These are phyloP conservation scores for Epistrophe eligans DNA, from an alignment of 2,888 invertebrate species.

Conservation along the genomic window DNA sequence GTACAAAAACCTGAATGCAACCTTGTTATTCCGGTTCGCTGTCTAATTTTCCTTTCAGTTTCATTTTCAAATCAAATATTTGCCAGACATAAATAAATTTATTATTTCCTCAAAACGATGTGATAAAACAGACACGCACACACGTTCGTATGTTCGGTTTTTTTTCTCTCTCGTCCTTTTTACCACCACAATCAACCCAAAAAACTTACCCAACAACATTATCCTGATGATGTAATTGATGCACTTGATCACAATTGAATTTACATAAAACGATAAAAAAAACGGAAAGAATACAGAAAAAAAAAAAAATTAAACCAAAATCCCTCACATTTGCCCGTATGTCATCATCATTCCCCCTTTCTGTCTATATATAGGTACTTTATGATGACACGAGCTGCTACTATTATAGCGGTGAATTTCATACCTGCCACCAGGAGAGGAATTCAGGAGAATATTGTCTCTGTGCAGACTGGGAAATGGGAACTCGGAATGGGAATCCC, in stretches of 20 bases:
- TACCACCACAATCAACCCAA: constrained; percentile 43
- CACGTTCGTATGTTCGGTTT: background rate
- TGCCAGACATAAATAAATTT: constrained; percentile 48
- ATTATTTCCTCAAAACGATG: constrained; percentile 45
- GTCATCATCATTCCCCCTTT: constrained; percentile 60
- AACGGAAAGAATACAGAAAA: constrained; percentile 20
- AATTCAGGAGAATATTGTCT: constrained; percentile 70
- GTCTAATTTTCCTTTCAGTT: constrained; percentile 44
- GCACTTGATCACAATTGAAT: constrained; percentile 76
- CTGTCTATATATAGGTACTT: background rate
- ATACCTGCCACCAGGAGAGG: constrained; percentile 71
- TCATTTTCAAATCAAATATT: constrained; percentile 62
- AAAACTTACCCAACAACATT: constrained; percentile 70
- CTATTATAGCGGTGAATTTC: constrained; percentile 52
- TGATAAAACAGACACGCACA: background rate
- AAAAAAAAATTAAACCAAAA: constrained; percentile 16
- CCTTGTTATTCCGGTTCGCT: constrained; percentile 52
- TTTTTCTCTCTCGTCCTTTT: constrained; percentile 3
- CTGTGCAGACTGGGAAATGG: background rate
- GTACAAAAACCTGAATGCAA: constrained; percentile 6
- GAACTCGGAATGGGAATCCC: constrained; percentile 3
- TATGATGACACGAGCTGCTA: constrained; percentile 60
- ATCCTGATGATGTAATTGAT: constrained; percentile 75
- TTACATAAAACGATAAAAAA: constrained; percentile 75
- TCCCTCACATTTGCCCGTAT: constrained; percentile 72